Conservation (phyloP, 2,113 vertebrate species). For the Pachypanchax playfairii region DNA sequence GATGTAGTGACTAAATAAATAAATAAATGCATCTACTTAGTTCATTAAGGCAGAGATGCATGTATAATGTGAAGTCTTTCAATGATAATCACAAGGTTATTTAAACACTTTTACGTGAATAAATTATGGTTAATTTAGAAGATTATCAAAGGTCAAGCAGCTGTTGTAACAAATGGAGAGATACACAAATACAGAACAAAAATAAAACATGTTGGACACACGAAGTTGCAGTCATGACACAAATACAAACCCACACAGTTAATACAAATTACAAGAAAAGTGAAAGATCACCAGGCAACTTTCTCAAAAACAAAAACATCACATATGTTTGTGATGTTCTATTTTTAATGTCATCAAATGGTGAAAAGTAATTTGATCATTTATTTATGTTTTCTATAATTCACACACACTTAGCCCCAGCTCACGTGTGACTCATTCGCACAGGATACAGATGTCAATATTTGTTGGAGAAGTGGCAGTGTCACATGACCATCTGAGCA, state of each 20-base stretch:
- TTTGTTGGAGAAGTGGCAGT: conserved; percentile 66
- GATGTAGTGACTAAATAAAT: too few species aligned
- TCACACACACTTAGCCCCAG: conserved; percentile 64
- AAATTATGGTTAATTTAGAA: conserved; percentile 43
- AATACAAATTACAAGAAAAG: background rate
- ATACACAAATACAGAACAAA: background rate
- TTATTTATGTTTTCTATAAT: conserved; percentile 74
- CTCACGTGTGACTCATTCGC: conserved; percentile 45
- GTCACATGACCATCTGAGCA: conserved; percentile 67
- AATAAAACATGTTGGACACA: background rate
- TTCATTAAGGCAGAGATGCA: conserved; percentile 42
- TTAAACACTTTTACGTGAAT: conserved; percentile 48
- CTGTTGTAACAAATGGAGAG: conserved; percentile 20
- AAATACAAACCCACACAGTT: background rate
- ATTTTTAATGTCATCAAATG: conserved; percentile 40
- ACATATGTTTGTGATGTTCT: background rate
- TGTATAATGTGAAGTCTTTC: conserved; percentile 40
- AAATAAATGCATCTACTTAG: too few species aligned
- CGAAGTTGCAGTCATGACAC: background rate
- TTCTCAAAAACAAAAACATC: background rate
- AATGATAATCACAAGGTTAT: conserved; percentile 42
- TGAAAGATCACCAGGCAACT: background rate
- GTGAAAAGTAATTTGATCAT: conserved; percentile 67
- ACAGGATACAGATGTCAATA: conserved; percentile 50
- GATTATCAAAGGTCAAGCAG: conserved; percentile 48